Percentiles rank a stretch among this genome's conserved stretches.
phyloP scores from a whole-genome alignment of 2,888 invertebrate species.

The Octonoba sinensis region DNA sequence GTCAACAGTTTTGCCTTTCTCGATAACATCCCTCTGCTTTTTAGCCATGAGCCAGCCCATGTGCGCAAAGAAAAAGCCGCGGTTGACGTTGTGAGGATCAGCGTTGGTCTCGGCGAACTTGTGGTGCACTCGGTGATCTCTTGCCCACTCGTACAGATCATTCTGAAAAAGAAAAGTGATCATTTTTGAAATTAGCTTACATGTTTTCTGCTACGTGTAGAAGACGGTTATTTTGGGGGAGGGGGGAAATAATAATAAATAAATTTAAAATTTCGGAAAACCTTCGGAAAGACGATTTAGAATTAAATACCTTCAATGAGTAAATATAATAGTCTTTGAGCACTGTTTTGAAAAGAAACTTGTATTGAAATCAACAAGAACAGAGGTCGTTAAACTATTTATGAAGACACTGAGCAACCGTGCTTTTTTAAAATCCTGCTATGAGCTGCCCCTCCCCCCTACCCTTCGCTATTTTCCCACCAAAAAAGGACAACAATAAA shows the following conservation, averaged over 20 bases:
- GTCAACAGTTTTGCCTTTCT: conserved; percentile 73
- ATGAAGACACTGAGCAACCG: no score
- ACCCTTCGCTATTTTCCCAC: no score
- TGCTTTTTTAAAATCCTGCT: no score
- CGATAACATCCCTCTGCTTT: conserved; percentile 73
- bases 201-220: not conserved
- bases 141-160: conserved; percentile 71
- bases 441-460: no score
- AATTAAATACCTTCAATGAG: no score
- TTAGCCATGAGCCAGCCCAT: conserved; percentile 74
- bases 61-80: conserved; percentile 75
- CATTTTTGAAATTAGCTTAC: not conserved
- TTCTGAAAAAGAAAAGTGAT: conserved; percentile 67
- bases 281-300: no score
- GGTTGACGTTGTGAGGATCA: conserved; percentile 71
- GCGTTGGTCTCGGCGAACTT: conserved; percentile 72
- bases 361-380: no score
- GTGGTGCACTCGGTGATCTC: conserved; percentile 72
- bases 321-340: no score
- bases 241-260: not conserved
- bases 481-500: no score
- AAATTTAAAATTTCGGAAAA: no score
- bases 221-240: not conserved
- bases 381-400: no score
- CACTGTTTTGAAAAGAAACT: no score